These are phyloP conservation scores for Lethenteron camtschaticum DNA, from an alignment of 2,113 vertebrate species.

Conservation along the genomic window DNA sequence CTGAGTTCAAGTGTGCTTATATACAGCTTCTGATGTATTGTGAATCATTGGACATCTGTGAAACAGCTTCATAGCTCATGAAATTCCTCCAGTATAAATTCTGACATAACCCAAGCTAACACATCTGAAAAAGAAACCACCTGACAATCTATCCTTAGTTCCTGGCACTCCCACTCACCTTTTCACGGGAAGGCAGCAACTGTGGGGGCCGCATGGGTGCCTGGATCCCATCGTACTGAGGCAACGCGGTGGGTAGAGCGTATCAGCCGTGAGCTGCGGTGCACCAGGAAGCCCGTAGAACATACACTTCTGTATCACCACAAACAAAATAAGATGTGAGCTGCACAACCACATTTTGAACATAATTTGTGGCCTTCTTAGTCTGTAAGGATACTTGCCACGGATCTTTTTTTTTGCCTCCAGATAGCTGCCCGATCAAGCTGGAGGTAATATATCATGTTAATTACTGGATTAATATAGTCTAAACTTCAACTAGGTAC, in stretches of 20 bases:
- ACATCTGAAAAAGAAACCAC: not conserved
- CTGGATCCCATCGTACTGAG: conserved; percentile 50
- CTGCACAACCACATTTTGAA: not conserved
- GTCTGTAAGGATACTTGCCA: not conserved
- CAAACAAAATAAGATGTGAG: rapidly evolving
- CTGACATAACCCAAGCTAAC: not conserved
- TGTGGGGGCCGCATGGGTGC: conserved; percentile 23
- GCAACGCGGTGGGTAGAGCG: conserved; percentile 54
- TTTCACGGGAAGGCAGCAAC: conserved; percentile 16
- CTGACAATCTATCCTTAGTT: not conserved
- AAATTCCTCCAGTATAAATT: not conserved
- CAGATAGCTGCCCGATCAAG: not conserved
- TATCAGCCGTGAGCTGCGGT: conserved; percentile 44
- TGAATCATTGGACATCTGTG: too few relatives aligned
- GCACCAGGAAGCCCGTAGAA: conserved; percentile 70
- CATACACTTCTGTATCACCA: conserved; percentile 47
- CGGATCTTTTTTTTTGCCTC: not conserved
- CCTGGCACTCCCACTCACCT: conserved; percentile 23
- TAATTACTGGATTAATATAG: not conserved
- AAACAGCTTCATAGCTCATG: not conserved
- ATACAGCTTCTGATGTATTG: too few relatives aligned
- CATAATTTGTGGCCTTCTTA: not conserved
- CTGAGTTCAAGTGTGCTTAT: too few relatives aligned
- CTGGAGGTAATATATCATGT: not conserved
- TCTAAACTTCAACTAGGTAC: not conserved